phyloP scores from a whole-genome alignment of 2,113 vertebrate genomes.

The Uropsilus gracilis region DNA sequence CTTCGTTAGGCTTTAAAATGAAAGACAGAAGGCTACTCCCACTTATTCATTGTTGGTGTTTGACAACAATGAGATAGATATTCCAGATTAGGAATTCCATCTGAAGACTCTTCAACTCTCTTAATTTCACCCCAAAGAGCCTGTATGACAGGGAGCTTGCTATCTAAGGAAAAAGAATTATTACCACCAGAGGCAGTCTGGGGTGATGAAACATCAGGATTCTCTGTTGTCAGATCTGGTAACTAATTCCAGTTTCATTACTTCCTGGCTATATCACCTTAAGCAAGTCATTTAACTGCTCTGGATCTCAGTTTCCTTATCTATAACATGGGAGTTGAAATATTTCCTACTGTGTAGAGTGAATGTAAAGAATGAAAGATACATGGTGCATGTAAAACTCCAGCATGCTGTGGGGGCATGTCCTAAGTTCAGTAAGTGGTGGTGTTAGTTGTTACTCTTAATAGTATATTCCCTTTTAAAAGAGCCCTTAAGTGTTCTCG shows the following conservation, averaged over 20 bases:
- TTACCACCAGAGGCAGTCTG: neutral
- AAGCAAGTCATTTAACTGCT: neutral
- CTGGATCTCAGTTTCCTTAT: neutral
- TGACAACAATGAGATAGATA: constrained; percentile 38
- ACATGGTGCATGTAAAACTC: neutral
- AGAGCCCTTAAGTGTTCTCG: neutral
- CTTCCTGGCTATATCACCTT: neutral
- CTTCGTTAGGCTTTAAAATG: constrained; percentile 28
- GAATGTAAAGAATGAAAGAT: neutral
- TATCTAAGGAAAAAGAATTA: constrained; percentile 18
- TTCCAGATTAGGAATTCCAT: neutral
- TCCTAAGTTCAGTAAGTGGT: neutral
- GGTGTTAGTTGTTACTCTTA: neutral
- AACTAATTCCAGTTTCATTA: neutral
- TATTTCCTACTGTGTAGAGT: neutral
- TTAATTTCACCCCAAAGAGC: constrained; percentile 24
- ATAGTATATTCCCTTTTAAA: neutral
- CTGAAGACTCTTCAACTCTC: neutral
- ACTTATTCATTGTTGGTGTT: constrained; percentile 35
- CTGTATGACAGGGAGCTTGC: neutral
- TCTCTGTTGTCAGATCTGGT: neutral
- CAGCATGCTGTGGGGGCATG: neutral
- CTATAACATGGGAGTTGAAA: neutral
- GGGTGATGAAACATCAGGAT: neutral
- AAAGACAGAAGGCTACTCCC: neutral